These are phyloP conservation scores for Nautilus pompilius DNA, from an alignment of 1,140 invertebrate genomes.

Conservation along the genomic window DNA sequence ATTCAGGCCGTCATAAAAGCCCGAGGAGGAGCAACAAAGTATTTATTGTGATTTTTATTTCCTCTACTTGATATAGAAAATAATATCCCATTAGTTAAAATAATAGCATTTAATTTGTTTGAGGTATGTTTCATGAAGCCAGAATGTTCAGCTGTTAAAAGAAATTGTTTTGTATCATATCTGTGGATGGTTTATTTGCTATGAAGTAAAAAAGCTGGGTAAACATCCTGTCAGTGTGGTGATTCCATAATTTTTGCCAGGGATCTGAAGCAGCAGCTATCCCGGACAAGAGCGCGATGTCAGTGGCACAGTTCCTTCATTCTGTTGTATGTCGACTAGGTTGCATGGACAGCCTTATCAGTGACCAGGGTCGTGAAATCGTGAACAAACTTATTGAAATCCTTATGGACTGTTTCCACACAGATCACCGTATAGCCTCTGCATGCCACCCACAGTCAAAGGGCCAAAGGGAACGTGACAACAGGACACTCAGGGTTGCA, in stretches of 20 bases:
- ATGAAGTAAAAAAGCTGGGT: neutral
- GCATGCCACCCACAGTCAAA: neutral
- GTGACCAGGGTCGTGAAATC: constrained; percentile 11
- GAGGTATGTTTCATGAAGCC: neutral
- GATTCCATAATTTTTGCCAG: neutral
- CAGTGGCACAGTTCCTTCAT: neutral
- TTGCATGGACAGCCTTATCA: constrained; percentile 2
- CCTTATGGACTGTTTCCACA: constrained; percentile 1
- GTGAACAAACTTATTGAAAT: constrained; percentile 2
- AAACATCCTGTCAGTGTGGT: neutral
- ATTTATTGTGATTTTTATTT: too few relatives aligned
- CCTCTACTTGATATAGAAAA: neutral
- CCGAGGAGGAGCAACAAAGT: too few relatives aligned
- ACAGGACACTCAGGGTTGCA: neutral
- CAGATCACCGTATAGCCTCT: neutral
- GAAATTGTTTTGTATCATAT: neutral
- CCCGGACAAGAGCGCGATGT: neutral
- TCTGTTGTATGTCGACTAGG: neutral
- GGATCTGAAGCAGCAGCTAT: constrained; percentile 5
- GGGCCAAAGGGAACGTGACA: neutral
- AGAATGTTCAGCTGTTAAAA: neutral
- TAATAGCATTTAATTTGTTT: neutral
- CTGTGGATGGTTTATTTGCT: neutral
- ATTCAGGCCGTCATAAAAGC: too few relatives aligned
- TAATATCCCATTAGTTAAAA: neutral